Percentiles rank a stretch among this genome's conserved stretches.
These are phyloP conservation scores for Apostichopus parvimensis DNA, from an alignment of 35 echinoderm and acorn worm genomes.

Conservation along the genomic window DNA sequence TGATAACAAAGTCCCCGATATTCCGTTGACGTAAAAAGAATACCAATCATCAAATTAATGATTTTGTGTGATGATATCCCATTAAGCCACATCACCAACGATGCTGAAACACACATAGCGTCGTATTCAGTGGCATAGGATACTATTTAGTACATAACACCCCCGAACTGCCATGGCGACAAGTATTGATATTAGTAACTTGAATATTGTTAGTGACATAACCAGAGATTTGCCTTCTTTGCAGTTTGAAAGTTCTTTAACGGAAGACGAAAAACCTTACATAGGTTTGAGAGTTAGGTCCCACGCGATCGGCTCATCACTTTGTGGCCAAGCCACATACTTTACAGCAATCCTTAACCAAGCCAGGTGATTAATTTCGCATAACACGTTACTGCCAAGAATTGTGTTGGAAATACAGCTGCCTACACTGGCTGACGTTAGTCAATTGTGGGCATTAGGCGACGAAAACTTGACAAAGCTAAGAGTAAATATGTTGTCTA, in stretches of 20 bases:
- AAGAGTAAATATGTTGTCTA: neutral
- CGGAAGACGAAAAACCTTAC: constrained; percentile 88
- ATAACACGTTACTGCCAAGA: neutral
- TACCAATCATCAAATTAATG: too few species aligned
- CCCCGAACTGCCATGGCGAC: constrained; percentile 74
- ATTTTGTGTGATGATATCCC: too few species aligned
- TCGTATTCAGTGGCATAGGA: too few species aligned
- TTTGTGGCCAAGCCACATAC: constrained; percentile 94
- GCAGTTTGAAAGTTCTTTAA: constrained; percentile 91
- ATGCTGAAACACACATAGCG: too few species aligned
- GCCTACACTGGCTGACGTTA: neutral
- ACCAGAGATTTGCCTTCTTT: constrained; percentile 98
- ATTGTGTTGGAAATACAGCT: neutral
- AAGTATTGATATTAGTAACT: constrained; percentile 35
- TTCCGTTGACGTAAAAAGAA: too few species aligned
- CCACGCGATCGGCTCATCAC: constrained; percentile 78
- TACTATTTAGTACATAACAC: neutral
- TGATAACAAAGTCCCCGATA: too few species aligned
- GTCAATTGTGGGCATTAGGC: neutral
- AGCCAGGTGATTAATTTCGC: constrained; percentile 76
- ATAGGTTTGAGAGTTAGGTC: constrained; percentile 69
- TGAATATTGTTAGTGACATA: constrained; percentile 68
- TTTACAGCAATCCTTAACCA: constrained; percentile 91
- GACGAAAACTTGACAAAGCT: neutral
- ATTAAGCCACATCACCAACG: too few species aligned